Conservation (phyloP, 1,140 invertebrate genomes). For the Bradysia coprophila region DNA sequence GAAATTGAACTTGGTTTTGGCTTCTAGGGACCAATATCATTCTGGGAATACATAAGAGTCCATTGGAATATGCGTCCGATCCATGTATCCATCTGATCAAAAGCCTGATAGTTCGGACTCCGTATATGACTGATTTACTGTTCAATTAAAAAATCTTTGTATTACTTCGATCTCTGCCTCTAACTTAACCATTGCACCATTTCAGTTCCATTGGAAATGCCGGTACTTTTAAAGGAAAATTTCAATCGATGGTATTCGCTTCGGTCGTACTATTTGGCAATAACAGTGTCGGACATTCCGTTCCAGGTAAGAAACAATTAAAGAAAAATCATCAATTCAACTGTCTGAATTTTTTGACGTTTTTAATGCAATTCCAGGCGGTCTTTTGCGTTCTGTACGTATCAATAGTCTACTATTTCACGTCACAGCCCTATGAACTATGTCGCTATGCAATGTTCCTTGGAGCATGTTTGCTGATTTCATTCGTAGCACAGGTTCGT, state of each 20-base stretch:
- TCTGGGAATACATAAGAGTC: no score
- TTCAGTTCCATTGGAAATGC: slow-evolving; percentile 86
- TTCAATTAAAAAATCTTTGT: no score
- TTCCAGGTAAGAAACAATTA: slow-evolving; percentile 56
- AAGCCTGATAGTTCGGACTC: no score
- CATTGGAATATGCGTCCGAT: no score
- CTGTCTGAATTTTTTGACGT: slow-evolving; percentile 6
- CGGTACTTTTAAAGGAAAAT: slow-evolving; percentile 85
- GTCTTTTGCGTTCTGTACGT: slow-evolving; percentile 84
- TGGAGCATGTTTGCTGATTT: slow-evolving; percentile 70
- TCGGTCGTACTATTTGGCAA: slow-evolving; percentile 87
- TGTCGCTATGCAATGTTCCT: slow-evolving; percentile 80
- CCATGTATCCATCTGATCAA: no score
- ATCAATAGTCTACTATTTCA: slow-evolving; percentile 87
- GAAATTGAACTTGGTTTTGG: no score
- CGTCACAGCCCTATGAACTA: slow-evolving; percentile 73
- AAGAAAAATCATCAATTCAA: slow-evolving; percentile 1
- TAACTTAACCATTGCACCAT: no score
- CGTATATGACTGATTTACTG: no score
- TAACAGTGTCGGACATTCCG: slow-evolving; percentile 87
- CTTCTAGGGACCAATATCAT: no score
- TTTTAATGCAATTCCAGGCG: slow-evolving; percentile 33
- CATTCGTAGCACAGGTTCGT: slow-evolving; percentile 89
- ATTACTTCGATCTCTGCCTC: no score
- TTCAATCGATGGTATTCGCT: slow-evolving; percentile 96